These are phyloP conservation scores for Blastomussa wellsi DNA, from an alignment of 92 coral and sea anemone species.

Conservation along the genomic window DNA sequence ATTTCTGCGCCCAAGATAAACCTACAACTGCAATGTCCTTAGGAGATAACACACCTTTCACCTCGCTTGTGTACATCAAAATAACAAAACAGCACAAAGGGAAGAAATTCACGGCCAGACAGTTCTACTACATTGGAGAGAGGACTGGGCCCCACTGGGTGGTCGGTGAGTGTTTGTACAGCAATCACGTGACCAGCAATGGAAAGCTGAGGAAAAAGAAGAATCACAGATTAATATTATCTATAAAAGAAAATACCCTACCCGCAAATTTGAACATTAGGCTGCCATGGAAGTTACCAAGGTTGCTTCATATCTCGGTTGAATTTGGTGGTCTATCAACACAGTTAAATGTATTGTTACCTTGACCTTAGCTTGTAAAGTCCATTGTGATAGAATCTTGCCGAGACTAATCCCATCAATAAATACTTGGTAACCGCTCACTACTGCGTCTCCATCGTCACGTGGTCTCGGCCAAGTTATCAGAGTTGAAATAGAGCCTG, in stretches of 20 bases:
- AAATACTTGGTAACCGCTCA: constrained; percentile 82
- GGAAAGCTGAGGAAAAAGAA: constrained; percentile 54
- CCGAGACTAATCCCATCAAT: constrained; percentile 62
- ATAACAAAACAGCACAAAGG: constrained; percentile 80
- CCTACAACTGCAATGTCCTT: neutral
- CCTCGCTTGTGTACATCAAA: constrained; percentile 67
- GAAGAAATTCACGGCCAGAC: constrained; percentile 67
- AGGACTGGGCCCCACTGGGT: constrained; percentile 87
- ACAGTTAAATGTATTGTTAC: constrained; percentile 47
- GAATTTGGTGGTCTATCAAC: neutral
- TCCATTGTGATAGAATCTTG: constrained; percentile 54
- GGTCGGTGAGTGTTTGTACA: constrained; percentile 76
- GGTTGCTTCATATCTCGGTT: neutral
- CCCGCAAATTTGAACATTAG: no score
- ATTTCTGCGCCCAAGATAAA: no score
- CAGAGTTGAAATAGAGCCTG: constrained; percentile 68
- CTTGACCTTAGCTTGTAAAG: constrained; percentile 49
- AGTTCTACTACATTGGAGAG: constrained; percentile 68
- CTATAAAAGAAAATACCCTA: no score
- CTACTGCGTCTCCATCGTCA: constrained; percentile 86
- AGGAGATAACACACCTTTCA: constrained; percentile 26
- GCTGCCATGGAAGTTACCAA: no score
- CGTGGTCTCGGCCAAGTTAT: constrained; percentile 67
- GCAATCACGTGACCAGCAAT: constrained; percentile 64
- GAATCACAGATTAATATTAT: neutral